Conservation (phyloP, 1,140 invertebrate genomes). For the Drosophila setifemur region DNA sequence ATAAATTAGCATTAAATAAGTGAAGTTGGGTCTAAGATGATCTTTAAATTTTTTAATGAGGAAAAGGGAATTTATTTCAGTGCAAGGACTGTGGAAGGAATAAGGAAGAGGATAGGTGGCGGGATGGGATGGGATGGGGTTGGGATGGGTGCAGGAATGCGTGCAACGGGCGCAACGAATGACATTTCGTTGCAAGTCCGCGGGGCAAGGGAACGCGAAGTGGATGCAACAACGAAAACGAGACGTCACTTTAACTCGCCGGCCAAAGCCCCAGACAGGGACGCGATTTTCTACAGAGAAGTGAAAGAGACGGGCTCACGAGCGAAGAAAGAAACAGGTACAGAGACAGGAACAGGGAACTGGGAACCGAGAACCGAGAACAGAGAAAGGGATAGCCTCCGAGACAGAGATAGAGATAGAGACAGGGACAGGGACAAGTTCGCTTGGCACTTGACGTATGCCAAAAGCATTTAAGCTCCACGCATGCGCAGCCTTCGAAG, state of each 20-base stretch:
- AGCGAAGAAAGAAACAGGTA: neutral
- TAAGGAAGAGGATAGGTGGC: no score
- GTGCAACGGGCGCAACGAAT: conserved; percentile 53
- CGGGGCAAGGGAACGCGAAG: neutral
- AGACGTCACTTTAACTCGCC: conserved; percentile 31
- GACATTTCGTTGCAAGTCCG: conserved; percentile 37
- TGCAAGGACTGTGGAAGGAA: conserved; percentile 2
- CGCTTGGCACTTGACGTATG: conserved; percentile 63
- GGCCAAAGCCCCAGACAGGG: conserved; percentile 7
- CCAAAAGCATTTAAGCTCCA: conserved; percentile 67
- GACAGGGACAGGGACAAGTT: neutral
- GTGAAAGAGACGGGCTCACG: neutral
- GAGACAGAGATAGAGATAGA: neutral
- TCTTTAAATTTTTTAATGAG: no score
- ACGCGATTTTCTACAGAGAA: neutral
- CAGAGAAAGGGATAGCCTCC: conserved; percentile 1
- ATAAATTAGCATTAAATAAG: no score
- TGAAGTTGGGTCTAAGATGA: no score
- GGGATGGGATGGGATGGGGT: no score
- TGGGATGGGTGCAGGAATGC: conserved; percentile 40
- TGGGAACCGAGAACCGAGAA: conserved; percentile 5
- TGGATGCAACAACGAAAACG: conserved; percentile 12
- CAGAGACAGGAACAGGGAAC: neutral
- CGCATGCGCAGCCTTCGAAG: conserved; percentile 54
- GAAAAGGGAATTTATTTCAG: neutral